Base-by-base conservation (phyloP, 2,113 vertebrate species). In the Pogonocichla stellata region DNA sequence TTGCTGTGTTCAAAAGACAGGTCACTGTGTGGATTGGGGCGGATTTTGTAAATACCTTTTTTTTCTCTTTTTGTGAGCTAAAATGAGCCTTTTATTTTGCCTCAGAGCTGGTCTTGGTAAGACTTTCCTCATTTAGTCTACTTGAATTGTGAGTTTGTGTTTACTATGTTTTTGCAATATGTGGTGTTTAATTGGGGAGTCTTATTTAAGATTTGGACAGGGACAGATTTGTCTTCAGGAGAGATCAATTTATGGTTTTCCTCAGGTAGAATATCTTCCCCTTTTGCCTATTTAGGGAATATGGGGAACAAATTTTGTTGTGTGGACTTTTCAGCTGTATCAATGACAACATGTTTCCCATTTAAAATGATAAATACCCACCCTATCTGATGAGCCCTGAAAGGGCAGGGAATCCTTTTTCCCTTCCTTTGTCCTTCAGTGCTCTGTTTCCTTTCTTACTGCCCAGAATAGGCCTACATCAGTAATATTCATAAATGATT, bases 401-500 rank as follows among this genome's bases (percentile, higher is more conserved):
- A 95, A 95, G 84, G 80, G 81, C 91, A 95, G 92, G 86, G 93
- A 92, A 94, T 92, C 85, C 36, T 77, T 90, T 75, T 86, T 91
- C 69, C 84, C 71, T 93, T 78, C 72, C 85, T 97, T 97, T 98
- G 96, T 97, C 94, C 95, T 97, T 97, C 95, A 94, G 83, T 3
- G 0, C 53, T 89, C 57, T 0, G 34, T 80, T 97, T 95, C 90
- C 97, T 97, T 71, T 74, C 80, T 88, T 75, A 65, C 88, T 96
- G 86, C 75, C 81, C 78, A 91, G 93, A 96, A 96, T 90, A 95
- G 97, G 95, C 85, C 96, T 96, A 90, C 92, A 78, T 95, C 86
- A 91, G 96, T 97, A 97, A 95, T 97, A 96, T 97, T 98, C 97
- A 98, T 97, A 97, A 98, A 97, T 98, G 97, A 98, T 98, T 98